Base-by-base conservation (phyloP, 2,113 vertebrate species). In the Catharus bicknelli region DNA sequence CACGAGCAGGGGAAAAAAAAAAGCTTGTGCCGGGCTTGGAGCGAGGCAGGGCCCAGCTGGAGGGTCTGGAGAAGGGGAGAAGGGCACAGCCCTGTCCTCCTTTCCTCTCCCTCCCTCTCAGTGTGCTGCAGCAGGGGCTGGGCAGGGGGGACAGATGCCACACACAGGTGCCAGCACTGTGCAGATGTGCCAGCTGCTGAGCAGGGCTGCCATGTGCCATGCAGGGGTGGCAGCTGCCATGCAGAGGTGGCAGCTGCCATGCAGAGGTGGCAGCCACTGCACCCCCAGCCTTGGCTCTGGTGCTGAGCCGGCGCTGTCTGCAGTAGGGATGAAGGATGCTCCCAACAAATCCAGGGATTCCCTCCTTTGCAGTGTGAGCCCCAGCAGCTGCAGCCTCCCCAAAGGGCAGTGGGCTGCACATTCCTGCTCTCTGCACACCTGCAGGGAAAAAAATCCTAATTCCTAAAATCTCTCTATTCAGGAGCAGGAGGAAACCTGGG, bases 281-380 rank as follows among this genome's bases (percentile, higher is more conserved):
- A 10, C 27, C 53, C 55, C 45, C 73, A 72, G 82, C 73, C 30
- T 13, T 10, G 57, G 62, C 48, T 62, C 29, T 11, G 51, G n/a
- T 36, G 30, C 25, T 0, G 1, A 63, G 48, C 58, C 0, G 0
- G 27, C 0, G 0, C 53, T 79, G 63, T 8, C 0, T 0, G 66
- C 68, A 32, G 55, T 3, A 0, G 57, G 61, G 72, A 7, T 48
- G 57, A 19, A 34, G 22, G 58, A 47, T 53, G n/a, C 27, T 80
- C 86, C 36, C 30, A 18, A 2, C 1, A 72, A 29, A 20, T 5
- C 34, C 22, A 29, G 7, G 9, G 80, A 21, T 55, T 36, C 55
- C 23, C 36, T 42, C 17, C 38, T 34, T 16, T 10, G 34, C 68
- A 30, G 10, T 0, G 2, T 36, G 43, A 76, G 18, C 42, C 34